Conservation (phyloP, 2,888 invertebrate species). For the Plutella xylostella region DNA sequence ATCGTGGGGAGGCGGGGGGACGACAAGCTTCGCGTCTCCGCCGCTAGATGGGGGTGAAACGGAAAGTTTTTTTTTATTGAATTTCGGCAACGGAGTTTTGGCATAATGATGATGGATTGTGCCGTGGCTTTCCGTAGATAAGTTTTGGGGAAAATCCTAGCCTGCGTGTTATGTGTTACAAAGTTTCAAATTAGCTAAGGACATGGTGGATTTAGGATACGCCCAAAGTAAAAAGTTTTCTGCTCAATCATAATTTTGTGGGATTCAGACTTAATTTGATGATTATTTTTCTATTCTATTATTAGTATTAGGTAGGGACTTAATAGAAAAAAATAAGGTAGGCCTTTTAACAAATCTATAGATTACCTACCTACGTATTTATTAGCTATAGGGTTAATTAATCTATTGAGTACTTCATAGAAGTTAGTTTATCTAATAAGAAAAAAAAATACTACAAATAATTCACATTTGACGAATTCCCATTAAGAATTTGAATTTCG, state of each 20-base stretch:
- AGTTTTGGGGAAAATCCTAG: constrained; percentile 51
- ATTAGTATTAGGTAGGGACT: too few species aligned
- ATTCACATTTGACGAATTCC: not conserved
- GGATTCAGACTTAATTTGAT: not conserved
- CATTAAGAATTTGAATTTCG: not conserved
- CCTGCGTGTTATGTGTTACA: constrained; percentile 54
- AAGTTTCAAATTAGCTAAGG: constrained; percentile 45
- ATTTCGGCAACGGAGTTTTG: constrained; percentile 58
- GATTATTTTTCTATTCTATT: too few species aligned
- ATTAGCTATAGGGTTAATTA: not conserved
- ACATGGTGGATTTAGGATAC: constrained; percentile 1
- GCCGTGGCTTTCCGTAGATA: constrained; percentile 57
- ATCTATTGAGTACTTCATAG: not conserved
- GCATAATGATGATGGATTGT: constrained; percentile 69
- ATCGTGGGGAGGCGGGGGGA: constrained; percentile 45
- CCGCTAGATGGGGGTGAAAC: constrained; percentile 60
- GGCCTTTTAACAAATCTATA: too few species aligned
- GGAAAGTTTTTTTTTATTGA: constrained; percentile 63
- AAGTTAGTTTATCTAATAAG: not conserved
- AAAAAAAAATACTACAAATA: not conserved
- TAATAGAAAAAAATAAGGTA: too few species aligned
- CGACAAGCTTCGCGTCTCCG: constrained; percentile 39
- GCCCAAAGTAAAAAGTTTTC: not conserved
- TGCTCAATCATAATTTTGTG: not conserved
- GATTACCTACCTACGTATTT: too few species aligned